Evolutionary conservation across 1,140 invertebrate species (phyloP).

Genomic region (Drosophila truncata): DNA sequence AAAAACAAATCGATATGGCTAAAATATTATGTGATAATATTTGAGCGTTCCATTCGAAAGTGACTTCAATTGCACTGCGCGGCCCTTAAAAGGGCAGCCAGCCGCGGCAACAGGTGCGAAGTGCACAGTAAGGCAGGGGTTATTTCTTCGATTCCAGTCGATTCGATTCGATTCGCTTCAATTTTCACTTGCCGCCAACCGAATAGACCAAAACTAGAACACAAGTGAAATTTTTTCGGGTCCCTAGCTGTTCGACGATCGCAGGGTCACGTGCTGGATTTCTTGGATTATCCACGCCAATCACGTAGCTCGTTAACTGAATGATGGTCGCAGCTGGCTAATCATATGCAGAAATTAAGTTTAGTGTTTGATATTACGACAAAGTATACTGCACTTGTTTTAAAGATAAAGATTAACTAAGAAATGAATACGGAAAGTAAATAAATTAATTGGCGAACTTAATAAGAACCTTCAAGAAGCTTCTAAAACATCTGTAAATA

Average conservation of each 20-base stretch:
- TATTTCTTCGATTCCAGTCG: conserved; percentile 11
- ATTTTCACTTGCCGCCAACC: conserved; percentile 73
- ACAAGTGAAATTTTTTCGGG: conserved; percentile 81
- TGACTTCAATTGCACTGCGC: conserved; percentile 71
- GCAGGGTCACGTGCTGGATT: conserved; percentile 72
- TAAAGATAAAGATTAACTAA: neutral
- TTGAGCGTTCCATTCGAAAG: conserved; percentile 68
- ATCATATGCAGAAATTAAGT: conserved; percentile 31
- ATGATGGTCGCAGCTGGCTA: conserved; percentile 42
- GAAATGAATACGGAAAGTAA: neutral
- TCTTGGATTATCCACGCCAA: conserved; percentile 49
- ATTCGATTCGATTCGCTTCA: conserved; percentile 39
- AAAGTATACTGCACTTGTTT: too few relatives aligned
- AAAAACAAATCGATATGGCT: conserved; percentile 60
- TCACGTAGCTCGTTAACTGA: conserved; percentile 70
- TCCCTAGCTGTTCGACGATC: conserved; percentile 18
- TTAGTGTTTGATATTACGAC: conserved; percentile 2
- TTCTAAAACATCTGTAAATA: too few relatives aligned
- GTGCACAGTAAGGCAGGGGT: conserved; percentile 47
- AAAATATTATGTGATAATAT: conserved; percentile 83
- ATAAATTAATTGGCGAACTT: too few relatives aligned
- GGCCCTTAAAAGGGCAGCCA: conserved; percentile 53
- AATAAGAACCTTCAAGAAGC: too few relatives aligned
- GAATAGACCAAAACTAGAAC: conserved; percentile 80
- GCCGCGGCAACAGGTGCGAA: conserved; percentile 61